Base-by-base conservation (phyloP, 2,888 invertebrate species). In the Eristalis arbustorum region DNA sequence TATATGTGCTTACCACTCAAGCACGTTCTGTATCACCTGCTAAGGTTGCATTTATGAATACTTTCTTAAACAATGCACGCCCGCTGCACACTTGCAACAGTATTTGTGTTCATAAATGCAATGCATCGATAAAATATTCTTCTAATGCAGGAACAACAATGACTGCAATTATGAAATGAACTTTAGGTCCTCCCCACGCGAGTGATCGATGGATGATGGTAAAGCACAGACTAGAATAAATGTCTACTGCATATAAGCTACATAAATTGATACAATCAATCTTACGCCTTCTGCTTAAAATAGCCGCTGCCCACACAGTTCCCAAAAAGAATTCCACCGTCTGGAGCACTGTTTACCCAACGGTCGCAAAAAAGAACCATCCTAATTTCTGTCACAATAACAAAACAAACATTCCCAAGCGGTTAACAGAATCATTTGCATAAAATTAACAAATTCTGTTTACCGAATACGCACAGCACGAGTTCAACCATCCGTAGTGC, bases 401-500 rank as follows among this genome's bases (percentile, higher is more conserved):
- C 56, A 64, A 34, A 59, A 25, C 56, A 79, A 69, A 40, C 22
- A 49, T n/a, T 49, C 49, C n/a, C 2, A 18, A 49, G n/a, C 49
- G n/a, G 49, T 49, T 49, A 49, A 18, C 49, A 57, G 11, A 62
- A 23, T 18, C 25, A 69, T 77, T 23, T 64, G 73, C 72, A 83
- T 68, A 62, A 64, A 73, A 61, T 72, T 63, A 69, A 69, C 63
- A 72, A 22, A 14, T 49, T 40, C 25, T 56, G 62, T 64, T 18
- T 67, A 62, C 14, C n/a, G 23, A 72, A n/a, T 56, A 66, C 40
- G 31, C 64, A 67, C 62, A 63, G 68, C 56, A 64, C 61, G 59
- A 61, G 78, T 79, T 79, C 69, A 74, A 31, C 59, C 69, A 64
- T 74, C 78, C 68, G 68, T 73, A 23, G 31, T 40, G 71, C 18